Percentiles rank a stretch among this genome's conserved stretches.
Evolutionary conservation across 2,113 vertebrate genomes (phyloP).

Genomic region (Antechinus flavipes): DNA sequence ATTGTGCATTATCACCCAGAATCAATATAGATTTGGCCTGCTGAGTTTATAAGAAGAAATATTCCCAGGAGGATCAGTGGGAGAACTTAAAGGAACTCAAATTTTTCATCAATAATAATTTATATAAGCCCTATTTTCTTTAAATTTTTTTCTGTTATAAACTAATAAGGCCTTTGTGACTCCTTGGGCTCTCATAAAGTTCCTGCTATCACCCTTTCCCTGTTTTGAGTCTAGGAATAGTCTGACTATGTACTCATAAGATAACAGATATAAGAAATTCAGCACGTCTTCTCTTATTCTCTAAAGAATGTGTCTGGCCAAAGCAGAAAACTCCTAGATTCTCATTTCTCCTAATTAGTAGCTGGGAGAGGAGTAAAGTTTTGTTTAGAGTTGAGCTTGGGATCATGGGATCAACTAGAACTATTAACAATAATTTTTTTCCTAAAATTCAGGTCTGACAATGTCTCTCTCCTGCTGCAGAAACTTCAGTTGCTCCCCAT

Average conservation of each 20-base stretch:
- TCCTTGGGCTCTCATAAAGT: not conserved
- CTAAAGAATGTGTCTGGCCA: not conserved
- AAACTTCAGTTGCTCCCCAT: not conserved
- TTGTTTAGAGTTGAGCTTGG: not conserved
- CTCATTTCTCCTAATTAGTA: not conserved
- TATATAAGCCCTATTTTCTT: not conserved
- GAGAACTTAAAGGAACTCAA: not conserved
- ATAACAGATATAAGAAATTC: not conserved
- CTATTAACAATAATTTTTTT: not conserved
- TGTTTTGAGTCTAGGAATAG: not conserved
- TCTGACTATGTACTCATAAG: not conserved
- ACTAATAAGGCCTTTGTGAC: not conserved
- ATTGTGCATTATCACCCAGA: not conserved
- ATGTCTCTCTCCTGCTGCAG: not conserved
- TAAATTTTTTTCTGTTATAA: not conserved
- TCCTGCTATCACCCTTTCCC: not conserved
- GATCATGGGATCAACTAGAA: not conserved
- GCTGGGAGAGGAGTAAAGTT: not conserved
- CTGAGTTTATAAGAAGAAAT: conserved; percentile 1
- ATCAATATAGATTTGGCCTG: not conserved
- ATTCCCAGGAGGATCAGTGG: not conserved
- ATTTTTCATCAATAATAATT: not conserved
- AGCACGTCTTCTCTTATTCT: not conserved
- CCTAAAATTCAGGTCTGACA: not conserved
- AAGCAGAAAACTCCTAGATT: not conserved